Conservation (phyloP, 2,888 invertebrate species). For the Cistogaster globosa region DNA sequence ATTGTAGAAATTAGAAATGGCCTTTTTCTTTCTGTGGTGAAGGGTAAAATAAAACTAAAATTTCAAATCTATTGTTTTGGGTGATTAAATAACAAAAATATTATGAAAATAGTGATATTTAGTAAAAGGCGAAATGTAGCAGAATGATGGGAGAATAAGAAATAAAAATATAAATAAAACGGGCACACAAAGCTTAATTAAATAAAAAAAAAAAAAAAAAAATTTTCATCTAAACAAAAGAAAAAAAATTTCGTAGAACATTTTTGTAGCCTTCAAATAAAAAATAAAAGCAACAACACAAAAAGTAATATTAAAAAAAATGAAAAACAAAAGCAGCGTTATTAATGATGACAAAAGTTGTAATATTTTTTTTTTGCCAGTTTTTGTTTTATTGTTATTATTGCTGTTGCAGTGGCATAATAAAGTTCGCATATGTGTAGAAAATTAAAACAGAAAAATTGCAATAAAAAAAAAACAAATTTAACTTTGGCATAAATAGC, state of each 20-base stretch:
- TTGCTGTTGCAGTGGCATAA: constrained; percentile 23
- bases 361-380: constrained; percentile 12
- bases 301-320: constrained; percentile 39
- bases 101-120: constrained; percentile 47
- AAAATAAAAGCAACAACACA: constrained; percentile 8
- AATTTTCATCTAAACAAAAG: not conserved
- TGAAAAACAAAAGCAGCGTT: constrained; percentile 38
- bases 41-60: constrained; percentile 11
- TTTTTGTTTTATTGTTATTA: not conserved
- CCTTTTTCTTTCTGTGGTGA: too few relatives aligned
- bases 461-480: not conserved
- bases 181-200: constrained; percentile 34
- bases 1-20: too few relatives aligned
- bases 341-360: constrained; percentile 52
- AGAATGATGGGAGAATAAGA: not conserved
- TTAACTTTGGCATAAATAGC: constrained; percentile 17
- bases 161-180: constrained; percentile 21
- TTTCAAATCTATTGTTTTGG: not conserved
- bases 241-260: constrained; percentile 9
- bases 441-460: constrained; percentile 35
- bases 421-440: constrained; percentile 50
- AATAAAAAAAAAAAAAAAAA: constrained; percentile 28
- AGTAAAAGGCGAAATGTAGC: constrained; percentile 11
- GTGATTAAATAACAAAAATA: constrained; percentile 37
- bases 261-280: constrained; percentile 48